These are phyloP conservation scores for Noctua comes DNA, from an alignment of 2,888 invertebrate species.

Conservation along the genomic window DNA sequence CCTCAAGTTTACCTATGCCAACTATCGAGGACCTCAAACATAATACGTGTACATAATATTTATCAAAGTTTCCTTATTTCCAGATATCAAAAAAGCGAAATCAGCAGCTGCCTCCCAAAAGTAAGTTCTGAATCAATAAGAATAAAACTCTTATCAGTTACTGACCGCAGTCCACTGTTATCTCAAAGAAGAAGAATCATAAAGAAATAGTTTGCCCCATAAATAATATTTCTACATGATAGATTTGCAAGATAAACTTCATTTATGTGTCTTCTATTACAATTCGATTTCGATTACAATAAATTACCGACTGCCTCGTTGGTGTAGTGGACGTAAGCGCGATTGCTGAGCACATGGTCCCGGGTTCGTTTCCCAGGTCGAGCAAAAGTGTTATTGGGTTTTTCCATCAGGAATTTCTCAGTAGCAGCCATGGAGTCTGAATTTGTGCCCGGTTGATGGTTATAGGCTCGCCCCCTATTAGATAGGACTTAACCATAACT, in stretches of 20 bases:
- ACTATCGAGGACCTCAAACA: not conserved
- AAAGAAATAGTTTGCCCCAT: conserved; percentile 33
- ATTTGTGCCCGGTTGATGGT: too few species aligned
- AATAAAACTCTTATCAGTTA: conserved; percentile 12
- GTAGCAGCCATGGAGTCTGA: too few species aligned
- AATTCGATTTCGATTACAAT: conserved; percentile 27
- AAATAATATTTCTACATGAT: conserved; percentile 34
- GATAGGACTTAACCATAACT: too few species aligned
- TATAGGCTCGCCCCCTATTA: too few species aligned
- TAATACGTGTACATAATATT: not conserved
- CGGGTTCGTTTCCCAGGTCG: too few species aligned
- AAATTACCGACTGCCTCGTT: conserved; percentile 15
- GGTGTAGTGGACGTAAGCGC: too few species aligned
- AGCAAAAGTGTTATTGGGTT: too few species aligned
- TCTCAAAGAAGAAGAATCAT: not conserved
- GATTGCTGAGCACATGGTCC: too few species aligned
- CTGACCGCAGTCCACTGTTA: not conserved
- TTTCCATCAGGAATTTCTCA: too few species aligned
- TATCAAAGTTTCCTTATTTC: conserved; percentile 9
- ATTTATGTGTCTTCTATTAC: conserved; percentile 1
- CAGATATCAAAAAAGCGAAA: conserved; percentile 34
- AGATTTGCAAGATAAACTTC: conserved; percentile 7
- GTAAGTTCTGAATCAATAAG: conserved; percentile 40
- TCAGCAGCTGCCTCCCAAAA: conserved; percentile 34
- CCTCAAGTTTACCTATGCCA: not conserved